Percentiles rank a stretch among this genome's conserved stretches.
These are phyloP conservation scores for Conus canariensis DNA, from an alignment of 2,888 invertebrate genomes.

Conservation along the genomic window DNA sequence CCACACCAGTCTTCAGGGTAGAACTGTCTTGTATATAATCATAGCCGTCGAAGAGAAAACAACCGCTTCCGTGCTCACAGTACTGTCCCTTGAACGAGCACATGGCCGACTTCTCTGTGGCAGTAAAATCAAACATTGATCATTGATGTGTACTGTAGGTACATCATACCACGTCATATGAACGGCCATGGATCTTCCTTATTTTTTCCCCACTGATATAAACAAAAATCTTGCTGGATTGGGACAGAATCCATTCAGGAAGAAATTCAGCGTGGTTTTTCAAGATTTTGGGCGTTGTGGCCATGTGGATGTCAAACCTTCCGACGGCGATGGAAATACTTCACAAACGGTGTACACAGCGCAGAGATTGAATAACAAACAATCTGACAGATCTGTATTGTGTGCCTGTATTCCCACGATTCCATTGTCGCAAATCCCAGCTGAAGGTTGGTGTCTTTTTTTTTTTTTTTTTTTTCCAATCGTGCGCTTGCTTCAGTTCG, in stretches of 20 bases:
- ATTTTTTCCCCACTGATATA: conserved; percentile 11
- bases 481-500: too few relatives aligned
- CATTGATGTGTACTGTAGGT: too few relatives aligned
- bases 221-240: conserved; percentile 9
- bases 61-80: too few relatives aligned
- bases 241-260: background rate
- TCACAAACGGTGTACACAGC: background rate
- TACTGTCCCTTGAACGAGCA: too few relatives aligned
- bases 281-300: conserved; percentile 39
- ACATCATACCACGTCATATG: too few relatives aligned
- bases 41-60: too few relatives aligned
- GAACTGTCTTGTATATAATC: too few relatives aligned
- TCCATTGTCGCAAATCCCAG: conserved; percentile 18
- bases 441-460: conserved; percentile 5
- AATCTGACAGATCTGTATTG: background rate
- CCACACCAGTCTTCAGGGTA: too few relatives aligned
- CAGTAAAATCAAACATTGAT: too few relatives aligned
- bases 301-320: conserved; percentile 17
- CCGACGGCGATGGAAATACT: background rate
- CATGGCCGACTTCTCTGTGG: too few relatives aligned
- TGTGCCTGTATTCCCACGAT: conserved; percentile 28
- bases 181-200: conserved; percentile 29
- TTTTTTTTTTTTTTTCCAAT: background rate
- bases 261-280: conserved; percentile 16
- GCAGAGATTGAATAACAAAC: conserved; percentile 1